phyloP scores from a whole-genome alignment of 2,113 vertebrate species.

The Sula dactylatra region DNA sequence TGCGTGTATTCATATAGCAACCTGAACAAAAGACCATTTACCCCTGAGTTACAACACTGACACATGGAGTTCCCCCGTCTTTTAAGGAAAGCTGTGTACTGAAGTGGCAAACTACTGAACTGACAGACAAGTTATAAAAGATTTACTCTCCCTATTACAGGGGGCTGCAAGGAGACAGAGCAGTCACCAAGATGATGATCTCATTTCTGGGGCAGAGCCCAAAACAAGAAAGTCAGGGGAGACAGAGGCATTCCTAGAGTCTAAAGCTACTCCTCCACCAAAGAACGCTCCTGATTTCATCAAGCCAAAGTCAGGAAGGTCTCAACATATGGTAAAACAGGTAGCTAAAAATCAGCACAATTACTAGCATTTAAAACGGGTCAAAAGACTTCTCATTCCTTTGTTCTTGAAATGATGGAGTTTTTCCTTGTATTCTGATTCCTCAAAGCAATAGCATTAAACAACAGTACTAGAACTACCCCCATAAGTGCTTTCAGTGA shows the following conservation, averaged over 20 bases:
- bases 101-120: neutral
- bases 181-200: neutral
- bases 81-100: neutral
- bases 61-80: neutral
- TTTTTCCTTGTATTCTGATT: neutral
- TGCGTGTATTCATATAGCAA: neutral
- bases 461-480: rapidly evolving
- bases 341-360: neutral
- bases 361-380: neutral
- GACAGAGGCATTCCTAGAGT: neutral
- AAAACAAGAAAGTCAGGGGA: neutral
- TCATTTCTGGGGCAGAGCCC: neutral
- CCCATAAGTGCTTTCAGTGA: rapidly evolving
- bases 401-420: rapidly evolving
- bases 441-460: neutral
- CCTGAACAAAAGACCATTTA: neutral
- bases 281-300: neutral
- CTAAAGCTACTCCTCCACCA: neutral
- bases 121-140: neutral
- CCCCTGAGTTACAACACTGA: neutral
- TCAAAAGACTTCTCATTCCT: neutral
- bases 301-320: neutral
- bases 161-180: neutral
- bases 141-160: neutral
- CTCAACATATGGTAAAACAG: neutral